Percentiles rank a stretch among this genome's conserved stretches.
Conservation (phyloP, 2,797 vertebrate genomes). For the Neosalanx taihuensis region DNA sequence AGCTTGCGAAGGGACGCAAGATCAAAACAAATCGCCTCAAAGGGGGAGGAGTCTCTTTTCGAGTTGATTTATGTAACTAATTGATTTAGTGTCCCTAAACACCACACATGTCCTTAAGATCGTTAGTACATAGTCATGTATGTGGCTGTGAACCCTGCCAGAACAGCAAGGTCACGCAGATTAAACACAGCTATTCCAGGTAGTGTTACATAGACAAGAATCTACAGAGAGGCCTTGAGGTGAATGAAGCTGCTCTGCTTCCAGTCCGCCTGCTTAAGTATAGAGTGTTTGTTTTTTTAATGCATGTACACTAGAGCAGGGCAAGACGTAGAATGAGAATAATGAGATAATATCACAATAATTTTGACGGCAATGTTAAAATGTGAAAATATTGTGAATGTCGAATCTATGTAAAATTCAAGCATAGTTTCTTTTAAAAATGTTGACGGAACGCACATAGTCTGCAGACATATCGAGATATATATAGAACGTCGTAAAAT, state of each 20-base stretch:
- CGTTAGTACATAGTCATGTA: not conserved
- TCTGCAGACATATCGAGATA: too few species aligned
- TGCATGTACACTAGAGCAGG: too few species aligned
- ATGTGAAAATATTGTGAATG: too few species aligned
- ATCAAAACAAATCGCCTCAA: not conserved
- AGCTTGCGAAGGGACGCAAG: not conserved
- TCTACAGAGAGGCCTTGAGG: conserved; percentile 17
- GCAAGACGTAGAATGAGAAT: too few species aligned
- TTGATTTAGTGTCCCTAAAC: too few species aligned
- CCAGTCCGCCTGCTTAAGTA: not conserved
- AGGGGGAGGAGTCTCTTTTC: not conserved
- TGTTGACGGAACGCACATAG: too few species aligned
- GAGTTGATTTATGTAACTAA: too few species aligned
- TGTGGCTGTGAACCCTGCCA: not conserved
- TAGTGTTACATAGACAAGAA: conserved; percentile 31
- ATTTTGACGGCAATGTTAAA: too few species aligned
- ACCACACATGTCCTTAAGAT: not conserved
- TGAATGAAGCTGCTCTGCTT: not conserved
- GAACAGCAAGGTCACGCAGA: conserved; percentile 21
- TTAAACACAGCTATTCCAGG: conserved; percentile 24
- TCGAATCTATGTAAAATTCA: too few species aligned
- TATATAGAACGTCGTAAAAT: not conserved
- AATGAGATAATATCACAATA: too few species aligned
- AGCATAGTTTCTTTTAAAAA: too few species aligned
- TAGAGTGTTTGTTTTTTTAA: not conserved